These are phyloP conservation scores for Sycophila sp. DNA, from an alignment of 1,140 invertebrate species.

Conservation along the genomic window DNA sequence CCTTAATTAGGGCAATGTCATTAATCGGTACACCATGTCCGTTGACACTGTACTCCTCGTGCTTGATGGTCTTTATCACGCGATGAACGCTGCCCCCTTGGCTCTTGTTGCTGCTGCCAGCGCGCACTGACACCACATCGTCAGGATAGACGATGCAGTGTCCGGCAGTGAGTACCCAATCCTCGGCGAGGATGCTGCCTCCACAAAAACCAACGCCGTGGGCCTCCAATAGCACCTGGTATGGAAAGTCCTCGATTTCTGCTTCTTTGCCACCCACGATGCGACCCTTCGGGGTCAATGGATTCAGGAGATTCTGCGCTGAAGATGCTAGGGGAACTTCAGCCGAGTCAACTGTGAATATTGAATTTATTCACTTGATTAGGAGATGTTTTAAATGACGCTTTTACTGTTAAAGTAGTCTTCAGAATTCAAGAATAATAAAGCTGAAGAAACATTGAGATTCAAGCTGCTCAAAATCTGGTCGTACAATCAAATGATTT, in stretches of 20 bases:
- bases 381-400: too few species aligned
- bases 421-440: too few species aligned
- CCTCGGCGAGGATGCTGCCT: slow-evolving; percentile 69
- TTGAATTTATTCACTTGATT: too few species aligned
- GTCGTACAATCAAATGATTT: too few species aligned
- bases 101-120: neutral
- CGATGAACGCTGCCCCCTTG: slow-evolving; percentile 19
- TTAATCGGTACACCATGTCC: slow-evolving; percentile 60
- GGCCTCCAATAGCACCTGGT: slow-evolving; percentile 69
- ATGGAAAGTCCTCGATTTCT: slow-evolving; percentile 69
- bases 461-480: too few species aligned
- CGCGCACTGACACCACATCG: neutral
- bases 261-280: slow-evolving; percentile 74
- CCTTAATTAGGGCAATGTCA: slow-evolving; percentile 69
- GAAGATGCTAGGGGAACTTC: neutral
- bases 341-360: neutral
- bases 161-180: slow-evolving; percentile 73
- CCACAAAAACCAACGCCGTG: slow-evolving; percentile 70
- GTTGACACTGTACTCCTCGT: slow-evolving; percentile 48
- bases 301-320: neutral
- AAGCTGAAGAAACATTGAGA: too few species aligned
- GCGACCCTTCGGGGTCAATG: neutral
- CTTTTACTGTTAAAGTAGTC: too few species aligned
- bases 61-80: slow-evolving; percentile 58
- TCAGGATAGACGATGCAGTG: slow-evolving; percentile 66